Evolutionary conservation across 2,113 vertebrate species (phyloP).

Genomic region (Sialia sialis): DNA sequence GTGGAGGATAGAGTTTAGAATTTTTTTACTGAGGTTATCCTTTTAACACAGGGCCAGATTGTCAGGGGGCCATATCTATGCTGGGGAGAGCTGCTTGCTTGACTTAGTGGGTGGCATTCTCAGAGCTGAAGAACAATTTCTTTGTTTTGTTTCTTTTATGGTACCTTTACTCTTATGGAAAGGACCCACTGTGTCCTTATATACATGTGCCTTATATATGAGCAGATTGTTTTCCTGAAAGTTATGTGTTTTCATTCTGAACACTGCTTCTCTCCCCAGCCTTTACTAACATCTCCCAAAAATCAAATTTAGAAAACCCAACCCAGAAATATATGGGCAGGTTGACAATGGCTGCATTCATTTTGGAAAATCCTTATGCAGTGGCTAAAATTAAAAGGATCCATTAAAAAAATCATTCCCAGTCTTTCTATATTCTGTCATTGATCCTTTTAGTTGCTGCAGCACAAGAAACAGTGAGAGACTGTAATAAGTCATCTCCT

Average conservation of each 20-base stretch:
- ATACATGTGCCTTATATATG: background rate
- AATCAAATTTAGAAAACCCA: background rate
- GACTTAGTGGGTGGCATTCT: slow-evolving; percentile 58
- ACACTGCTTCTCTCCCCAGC: background rate
- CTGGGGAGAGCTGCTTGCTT: background rate
- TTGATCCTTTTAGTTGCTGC: background rate
- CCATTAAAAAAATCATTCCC: background rate
- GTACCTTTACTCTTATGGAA: background rate
- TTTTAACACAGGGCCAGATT: slow-evolving; percentile 43
- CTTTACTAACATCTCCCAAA: background rate
- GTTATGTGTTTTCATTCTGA: background rate
- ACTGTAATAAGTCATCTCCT: background rate
- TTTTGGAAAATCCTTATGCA: slow-evolving; percentile 3
- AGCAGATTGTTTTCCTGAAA: background rate
- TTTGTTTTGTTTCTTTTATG: slow-evolving; percentile 50
- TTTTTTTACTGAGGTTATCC: slow-evolving; percentile 44
- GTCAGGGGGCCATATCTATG: background rate
- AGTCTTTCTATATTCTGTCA: background rate
- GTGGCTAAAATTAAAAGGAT: background rate
- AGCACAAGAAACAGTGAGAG: background rate
- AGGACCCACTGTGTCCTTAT: background rate
- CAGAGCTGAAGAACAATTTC: slow-evolving; percentile 14
- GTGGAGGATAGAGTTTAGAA: slow-evolving; percentile 55
- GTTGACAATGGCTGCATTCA: background rate
- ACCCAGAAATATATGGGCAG: background rate